phyloP scores from a whole-genome alignment of 1,140 invertebrate species.

The Helicorthomorpha holstii region DNA sequence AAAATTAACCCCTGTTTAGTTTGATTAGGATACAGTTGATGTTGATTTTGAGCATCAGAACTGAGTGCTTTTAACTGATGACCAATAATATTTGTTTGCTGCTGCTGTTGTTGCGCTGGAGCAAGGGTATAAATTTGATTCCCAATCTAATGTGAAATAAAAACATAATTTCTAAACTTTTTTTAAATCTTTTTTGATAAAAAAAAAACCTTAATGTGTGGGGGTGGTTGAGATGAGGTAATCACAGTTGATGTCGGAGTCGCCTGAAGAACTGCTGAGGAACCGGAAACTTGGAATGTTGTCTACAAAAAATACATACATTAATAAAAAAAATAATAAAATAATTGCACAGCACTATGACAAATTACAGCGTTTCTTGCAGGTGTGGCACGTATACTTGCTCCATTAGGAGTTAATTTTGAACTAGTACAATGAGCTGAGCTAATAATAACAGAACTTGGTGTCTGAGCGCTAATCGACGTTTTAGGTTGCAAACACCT shows the following conservation, averaged over 20 bases:
- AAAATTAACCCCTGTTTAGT: neutral
- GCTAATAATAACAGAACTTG: neutral
- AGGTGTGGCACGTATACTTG: neutral
- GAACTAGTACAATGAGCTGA: neutral
- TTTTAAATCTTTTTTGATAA: neutral
- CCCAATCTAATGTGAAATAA: slow-evolving; percentile 6
- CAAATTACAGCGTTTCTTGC: neutral
- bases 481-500: neutral
- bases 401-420: neutral
- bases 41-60: slow-evolving; percentile 2
- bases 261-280: slow-evolving; percentile 6
- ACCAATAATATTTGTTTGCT: no score
- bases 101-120: neutral
- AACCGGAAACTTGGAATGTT: slow-evolving; percentile 7
- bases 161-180: neutral
- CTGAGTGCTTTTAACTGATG: no score
- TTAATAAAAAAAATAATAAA: neutral
- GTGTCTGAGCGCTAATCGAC: neutral
- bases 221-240: neutral
- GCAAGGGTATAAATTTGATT: slow-evolving; percentile 13
- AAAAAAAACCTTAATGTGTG: neutral
- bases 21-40: slow-evolving; percentile 3
- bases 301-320: neutral
- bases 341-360: neutral
- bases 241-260: slow-evolving; percentile 11